Percentiles rank a stretch among this genome's conserved stretches.
Conservation (phyloP, 2,888 invertebrate species). For the Tachina grossa region DNA sequence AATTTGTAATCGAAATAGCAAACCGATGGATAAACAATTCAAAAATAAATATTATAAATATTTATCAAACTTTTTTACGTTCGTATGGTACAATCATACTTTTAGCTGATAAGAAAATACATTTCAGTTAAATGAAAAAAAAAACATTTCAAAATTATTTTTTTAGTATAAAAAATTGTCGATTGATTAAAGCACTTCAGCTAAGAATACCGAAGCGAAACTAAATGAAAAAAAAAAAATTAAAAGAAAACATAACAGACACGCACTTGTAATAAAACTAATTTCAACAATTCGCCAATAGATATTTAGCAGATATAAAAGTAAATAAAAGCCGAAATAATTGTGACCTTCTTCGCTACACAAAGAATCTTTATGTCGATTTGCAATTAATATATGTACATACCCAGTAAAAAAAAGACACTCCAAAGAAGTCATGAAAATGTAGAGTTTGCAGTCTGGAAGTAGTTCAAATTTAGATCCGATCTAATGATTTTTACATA, state of each 20-base stretch:
- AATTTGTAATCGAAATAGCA: neutral
- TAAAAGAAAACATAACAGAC: neutral
- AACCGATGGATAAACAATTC: neutral
- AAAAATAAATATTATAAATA: conserved; percentile 2
- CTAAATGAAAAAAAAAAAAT: neutral
- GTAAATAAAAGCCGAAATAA: neutral
- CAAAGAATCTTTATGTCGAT: too few species aligned
- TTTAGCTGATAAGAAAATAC: conserved; percentile 17
- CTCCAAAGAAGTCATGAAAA: too few species aligned
- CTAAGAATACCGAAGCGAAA: neutral
- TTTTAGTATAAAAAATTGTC: neutral
- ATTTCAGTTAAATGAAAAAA: conserved; percentile 5
- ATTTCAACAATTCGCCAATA: conserved; percentile 13
- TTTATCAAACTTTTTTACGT: neutral
- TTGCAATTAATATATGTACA: too few species aligned
- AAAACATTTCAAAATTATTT: neutral
- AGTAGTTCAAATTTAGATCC: too few species aligned
- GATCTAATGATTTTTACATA: too few species aligned
- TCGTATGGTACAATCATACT: neutral
- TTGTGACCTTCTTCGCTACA: neutral
- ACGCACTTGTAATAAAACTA: conserved; percentile 20
- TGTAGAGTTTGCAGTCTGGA: too few species aligned
- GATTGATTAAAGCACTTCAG: neutral
- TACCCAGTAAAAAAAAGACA: too few species aligned
- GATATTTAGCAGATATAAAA: neutral